Evolutionary conservation across 1,140 invertebrate genomes (phyloP), one percentile per base, ranked within the genome.

Genomic region (Platyscapa corneri): DNA sequence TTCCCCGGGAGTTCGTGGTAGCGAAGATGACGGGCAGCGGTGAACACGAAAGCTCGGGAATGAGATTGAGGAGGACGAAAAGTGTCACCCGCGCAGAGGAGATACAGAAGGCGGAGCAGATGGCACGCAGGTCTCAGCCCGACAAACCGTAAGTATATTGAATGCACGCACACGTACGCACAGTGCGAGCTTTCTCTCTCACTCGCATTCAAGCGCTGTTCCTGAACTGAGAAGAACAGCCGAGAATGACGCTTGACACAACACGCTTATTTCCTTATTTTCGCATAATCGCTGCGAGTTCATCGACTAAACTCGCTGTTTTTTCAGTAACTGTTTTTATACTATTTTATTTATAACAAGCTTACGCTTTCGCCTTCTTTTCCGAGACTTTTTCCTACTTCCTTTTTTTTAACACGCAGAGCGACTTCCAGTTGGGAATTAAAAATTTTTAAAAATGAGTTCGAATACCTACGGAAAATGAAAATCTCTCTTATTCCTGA

Each of bases 81-180:
- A 98, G 97, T 94, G 96, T 97, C 10, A 97, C 97, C 27, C 95
- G 96, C 83, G 97, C 97, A 64, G 97, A 98, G 94, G 96, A 98
- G 93, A 97, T 97, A 76, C 95, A 95, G 80, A 96, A 96, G 89
- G 95, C 96, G 88, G 97, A 97, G 92, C 95, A 95, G 88, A 96
- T 96, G 93, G 95, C 95, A 83, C 94, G 97, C 72, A 96, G 94
- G 90, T 95, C 95, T n/a, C 97, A 98, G 90, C 96, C 96, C 8
- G 97, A 98, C 92, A 97, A 96, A 94, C 97, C 97, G 97, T 98
- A 94, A 96, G 97, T 95, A 53, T 3, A 76, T 60, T 23, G 23
- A 27, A 60, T 10, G 32, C 34, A 53, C 16, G 49, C 8, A 53
- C 16, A 10, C 16, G 16, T 18, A 53, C 2, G 16, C 16, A 53